Base-by-base conservation (phyloP, 1,140 invertebrate genomes). In the Anagrus nilaparvatae region DNA sequence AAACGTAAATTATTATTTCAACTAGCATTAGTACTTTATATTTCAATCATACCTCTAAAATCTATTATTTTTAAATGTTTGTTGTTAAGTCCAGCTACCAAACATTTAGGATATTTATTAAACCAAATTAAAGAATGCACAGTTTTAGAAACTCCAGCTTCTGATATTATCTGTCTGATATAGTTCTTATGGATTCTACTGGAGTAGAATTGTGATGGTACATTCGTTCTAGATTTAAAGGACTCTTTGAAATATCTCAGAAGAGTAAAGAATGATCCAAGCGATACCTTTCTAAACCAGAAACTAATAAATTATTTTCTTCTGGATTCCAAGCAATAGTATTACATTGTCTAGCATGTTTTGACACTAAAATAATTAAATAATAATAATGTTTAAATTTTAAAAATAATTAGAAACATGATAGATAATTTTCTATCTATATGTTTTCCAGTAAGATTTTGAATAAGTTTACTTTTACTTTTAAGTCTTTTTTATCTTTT, bases 21-120 rank as follows among this genome's bases (percentile, higher is more conserved):
- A 25, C 24, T n/a, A 25, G 24, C 24, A 25, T 25, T 5, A 5
- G 12, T 25, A 25, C 24, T 25, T 7, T 25, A 25, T 25, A 33
- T 12, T 38, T 23, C 36, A 39, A 39, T 41, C 40, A 54, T 69
- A 93, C 90, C 89, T 79, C 90, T 73, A 1, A 94, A 72, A 65
- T 97, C 93, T 60, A 87, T 85, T n/a, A 96, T 74, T 67, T 87
- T 87, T 5, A 97, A 77, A 50, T 83, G 78, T 54, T 93, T 94
- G 46, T 82, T 79, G 65, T 89, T 94, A 70, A 92, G 84, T 8
- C 89, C 90, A 17, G 84, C 77, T 7, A 90, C 77, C 5, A 96
- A 68, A 14, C 81, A 78, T 48, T 81, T 78, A 2, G 77, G 69
- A 41, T 82, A 75, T 41, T 76, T 76, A 30, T 77, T 74, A 46